Evolutionary conservation across 2,797 vertebrate genomes (phyloP).

Genomic region (Neoniphon sammara): DNA sequence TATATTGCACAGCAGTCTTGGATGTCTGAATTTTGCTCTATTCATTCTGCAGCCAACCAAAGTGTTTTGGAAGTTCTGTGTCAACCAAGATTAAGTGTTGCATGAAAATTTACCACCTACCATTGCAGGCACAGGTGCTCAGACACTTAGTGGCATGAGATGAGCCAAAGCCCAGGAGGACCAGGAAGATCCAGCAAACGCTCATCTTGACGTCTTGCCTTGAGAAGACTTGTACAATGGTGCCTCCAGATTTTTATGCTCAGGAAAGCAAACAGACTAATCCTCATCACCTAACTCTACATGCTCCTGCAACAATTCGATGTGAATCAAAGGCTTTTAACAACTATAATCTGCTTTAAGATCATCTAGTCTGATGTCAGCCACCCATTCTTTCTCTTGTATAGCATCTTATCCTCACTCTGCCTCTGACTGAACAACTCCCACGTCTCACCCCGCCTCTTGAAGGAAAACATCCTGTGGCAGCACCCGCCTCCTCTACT

Average conservation of each 20-base stretch:
- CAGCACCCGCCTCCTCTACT: constrained; percentile 48
- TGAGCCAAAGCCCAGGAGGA: constrained; percentile 41
- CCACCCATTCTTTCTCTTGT: neutral
- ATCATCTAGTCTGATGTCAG: constrained; percentile 16
- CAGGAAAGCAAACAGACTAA: neutral
- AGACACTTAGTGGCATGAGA: neutral
- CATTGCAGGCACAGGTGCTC: rapidly evolving
- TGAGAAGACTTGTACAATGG: rapidly evolving
- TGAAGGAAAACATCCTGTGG: constrained; percentile 71
- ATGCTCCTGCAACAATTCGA: neutral
- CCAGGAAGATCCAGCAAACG: constrained; percentile 41
- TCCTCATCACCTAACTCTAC: constrained; percentile 34
- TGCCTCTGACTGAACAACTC: constrained; percentile 42
- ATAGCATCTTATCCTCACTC: neutral
- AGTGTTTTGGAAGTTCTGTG: neutral
- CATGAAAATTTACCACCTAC: constrained; percentile 37
- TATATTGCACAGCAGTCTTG: neutral
- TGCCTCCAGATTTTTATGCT: neutral
- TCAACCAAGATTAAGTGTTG: neutral
- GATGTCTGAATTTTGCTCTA: neutral
- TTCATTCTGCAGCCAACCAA: neutral
- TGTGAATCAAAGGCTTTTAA: neutral
- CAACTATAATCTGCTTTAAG: neutral
- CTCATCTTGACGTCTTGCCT: constrained; percentile 44
- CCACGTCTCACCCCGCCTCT: constrained; percentile 45